Evolutionary conservation across 1,140 invertebrate genomes (phyloP).

Genomic region (Dendrolimus kikuchii): DNA sequence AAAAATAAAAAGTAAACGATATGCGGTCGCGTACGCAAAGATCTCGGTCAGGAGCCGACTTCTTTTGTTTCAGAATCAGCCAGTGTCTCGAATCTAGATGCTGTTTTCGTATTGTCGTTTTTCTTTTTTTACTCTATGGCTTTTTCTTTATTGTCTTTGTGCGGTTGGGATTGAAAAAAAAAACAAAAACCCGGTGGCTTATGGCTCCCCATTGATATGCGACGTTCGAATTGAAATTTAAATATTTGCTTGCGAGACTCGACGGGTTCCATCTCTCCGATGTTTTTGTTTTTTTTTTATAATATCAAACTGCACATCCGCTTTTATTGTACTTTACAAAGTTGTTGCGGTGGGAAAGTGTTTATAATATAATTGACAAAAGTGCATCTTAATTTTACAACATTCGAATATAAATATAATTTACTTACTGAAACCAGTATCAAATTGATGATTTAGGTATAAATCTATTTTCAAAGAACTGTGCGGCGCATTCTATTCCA

Average conservation of each 20-base stretch:
- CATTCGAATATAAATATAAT: too few species aligned
- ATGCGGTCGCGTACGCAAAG: slow-evolving; percentile 61
- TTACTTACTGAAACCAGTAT: too few species aligned
- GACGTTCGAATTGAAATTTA: slow-evolving; percentile 70
- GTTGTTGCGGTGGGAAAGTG: not conserved
- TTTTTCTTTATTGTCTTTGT: slow-evolving; percentile 70
- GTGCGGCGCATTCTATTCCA: too few species aligned
- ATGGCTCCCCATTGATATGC: slow-evolving; percentile 71
- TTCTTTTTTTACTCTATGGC: slow-evolving; percentile 50
- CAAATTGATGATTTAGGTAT: too few species aligned
- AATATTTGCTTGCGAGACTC: slow-evolving; percentile 62
- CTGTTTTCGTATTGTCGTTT: slow-evolving; percentile 54
- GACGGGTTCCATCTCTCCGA: slow-evolving; percentile 44
- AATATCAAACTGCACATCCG: slow-evolving; percentile 51
- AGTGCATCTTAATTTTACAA: too few species aligned
- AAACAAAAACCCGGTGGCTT: slow-evolving; percentile 60
- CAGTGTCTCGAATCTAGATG: slow-evolving; percentile 69
- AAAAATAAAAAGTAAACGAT: slow-evolving; percentile 45
- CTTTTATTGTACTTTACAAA: slow-evolving; percentile 55
- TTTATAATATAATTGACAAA: too few species aligned
- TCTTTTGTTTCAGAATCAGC: slow-evolving; percentile 70
- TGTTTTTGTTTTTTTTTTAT: slow-evolving; percentile 58
- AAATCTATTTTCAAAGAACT: too few species aligned
- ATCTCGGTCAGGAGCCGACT: slow-evolving; percentile 68
- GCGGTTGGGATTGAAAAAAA: slow-evolving; percentile 49